A percentile compares a stretch with the other conserved stretches of the same genome.
Evolutionary conservation across 2,888 invertebrate genomes (phyloP).

Genomic region (Pseudococcus jackbeardsleyi): DNA sequence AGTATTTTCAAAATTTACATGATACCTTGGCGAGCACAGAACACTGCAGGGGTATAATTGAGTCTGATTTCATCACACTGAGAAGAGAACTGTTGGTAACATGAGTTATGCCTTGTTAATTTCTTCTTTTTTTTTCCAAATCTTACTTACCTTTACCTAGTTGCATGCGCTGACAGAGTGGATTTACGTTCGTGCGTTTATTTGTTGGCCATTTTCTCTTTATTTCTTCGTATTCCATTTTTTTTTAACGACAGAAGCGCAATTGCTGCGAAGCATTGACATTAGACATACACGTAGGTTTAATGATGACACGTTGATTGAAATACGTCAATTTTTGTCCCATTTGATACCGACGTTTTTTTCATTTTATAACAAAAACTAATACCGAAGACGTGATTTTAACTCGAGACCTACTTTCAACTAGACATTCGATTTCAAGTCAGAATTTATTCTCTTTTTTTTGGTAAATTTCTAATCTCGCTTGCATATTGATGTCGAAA

Average conservation of each 20-base stretch:
- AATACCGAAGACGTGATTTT: conserved; percentile 5
- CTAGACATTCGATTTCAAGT: background rate
- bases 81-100: background rate
- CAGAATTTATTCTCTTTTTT: background rate
- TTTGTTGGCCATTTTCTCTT: background rate
- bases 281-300: conserved; percentile 6
- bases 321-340: conserved; percentile 47
- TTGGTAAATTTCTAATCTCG: background rate
- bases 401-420: background rate
- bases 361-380: conserved; percentile 10
- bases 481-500: background rate
- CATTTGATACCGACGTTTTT: background rate
- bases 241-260: background rate
- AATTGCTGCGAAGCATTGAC: conserved; percentile 24
- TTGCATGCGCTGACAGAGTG: background rate
- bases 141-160: background rate
- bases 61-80: background rate
- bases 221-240: background rate
- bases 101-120: background rate
- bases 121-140: background rate
- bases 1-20: background rate
- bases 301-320: conserved; percentile 39
- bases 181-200: conserved; percentile 6
- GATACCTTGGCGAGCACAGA: background rate
- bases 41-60: conserved; percentile 13